These are phyloP conservation scores for Romanogobio albipinnatus DNA, from an alignment of 2,113 vertebrate genomes.

Conservation along the genomic window DNA sequence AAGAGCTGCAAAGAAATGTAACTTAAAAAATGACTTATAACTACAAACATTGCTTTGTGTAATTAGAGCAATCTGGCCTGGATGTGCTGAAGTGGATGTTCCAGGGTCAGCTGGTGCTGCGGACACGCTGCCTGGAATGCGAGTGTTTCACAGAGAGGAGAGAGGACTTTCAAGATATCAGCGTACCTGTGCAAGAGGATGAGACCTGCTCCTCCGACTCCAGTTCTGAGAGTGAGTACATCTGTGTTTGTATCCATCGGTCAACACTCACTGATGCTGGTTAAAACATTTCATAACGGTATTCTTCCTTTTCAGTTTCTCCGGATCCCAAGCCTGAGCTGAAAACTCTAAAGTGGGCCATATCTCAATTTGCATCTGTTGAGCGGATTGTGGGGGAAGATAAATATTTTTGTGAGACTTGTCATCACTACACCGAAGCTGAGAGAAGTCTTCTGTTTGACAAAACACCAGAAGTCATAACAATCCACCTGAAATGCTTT, in stretches of 20 bases:
- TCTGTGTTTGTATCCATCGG: background rate
- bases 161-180: slow-evolving; percentile 98
- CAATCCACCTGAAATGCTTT: slow-evolving; percentile 98
- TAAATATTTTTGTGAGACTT: slow-evolving; percentile 98
- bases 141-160: slow-evolving; percentile 93
- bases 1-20: background rate
- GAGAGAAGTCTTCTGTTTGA: slow-evolving; percentile 96
- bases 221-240: slow-evolving; percentile 82
- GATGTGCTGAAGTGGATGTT: slow-evolving; percentile 93
- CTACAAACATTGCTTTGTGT: background rate
- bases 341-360: slow-evolving; percentile 95
- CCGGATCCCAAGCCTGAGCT: slow-evolving; percentile 93
- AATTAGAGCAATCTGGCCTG: slow-evolving; percentile 76
- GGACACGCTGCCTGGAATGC: slow-evolving; percentile 95
- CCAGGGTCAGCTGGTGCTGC: slow-evolving; percentile 91
- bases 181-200: slow-evolving; percentile 94
- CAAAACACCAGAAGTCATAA: slow-evolving; percentile 95
- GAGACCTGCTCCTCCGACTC: slow-evolving; percentile 81
- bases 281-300: background rate
- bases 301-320: slow-evolving; percentile 81
- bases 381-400: slow-evolving; percentile 97
- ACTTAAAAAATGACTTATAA: background rate
- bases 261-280: background rate
- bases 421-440: slow-evolving; percentile 94
- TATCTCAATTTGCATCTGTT: slow-evolving; percentile 96